Base-by-base conservation (phyloP, 2,888 invertebrate genomes). In the Oligia latruncula region DNA sequence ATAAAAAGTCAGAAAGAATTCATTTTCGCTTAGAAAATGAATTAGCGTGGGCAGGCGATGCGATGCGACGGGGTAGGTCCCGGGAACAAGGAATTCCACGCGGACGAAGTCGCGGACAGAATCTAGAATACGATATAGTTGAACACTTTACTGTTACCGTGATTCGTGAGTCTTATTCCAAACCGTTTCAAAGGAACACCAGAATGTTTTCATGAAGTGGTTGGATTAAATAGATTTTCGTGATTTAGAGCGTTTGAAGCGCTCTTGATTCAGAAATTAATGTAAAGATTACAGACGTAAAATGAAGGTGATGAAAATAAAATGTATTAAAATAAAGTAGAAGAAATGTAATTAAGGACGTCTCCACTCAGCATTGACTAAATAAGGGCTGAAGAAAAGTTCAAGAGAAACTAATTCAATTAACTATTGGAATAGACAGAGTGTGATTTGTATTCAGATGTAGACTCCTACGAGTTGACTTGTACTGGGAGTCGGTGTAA, bases 361-460 rank as follows among this genome's bases (percentile, higher is more conserved):
- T 35, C 52, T 20, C 23, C 23, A 60, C n/a, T 60, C 35, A 46
- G 4, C 52, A n/a, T 29, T 62, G 17, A 55, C 55, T 58, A 46
- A 76, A 82, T 76, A 35, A 17, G n/a, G 17, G 40, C 17, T 35
- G n/a, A 58, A 58, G 40, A 72, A 67, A 46, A 65, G 4, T 84
- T 49, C 40, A 43, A 68, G 20, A 70, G 55, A 65, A 85, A 60
- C 52, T 3, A 81, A 83, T 75, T 75, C 62, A 73, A 81, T 82
- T 73, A 62, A 74, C 23, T 52, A 68, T 64, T 58, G 46, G 40
- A 60, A 68, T 1, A 62, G 40, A 65, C 52, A 35, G 35, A 71
- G 35, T 76, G 68, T 77, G 46, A 88, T 89, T 84, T 80, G 77
- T 71, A 86, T 88, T 72, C 78, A 81, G 81, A 82, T 66, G 81